Evolutionary conservation across 2,888 invertebrate genomes (phyloP).

Genomic region (Galerucella calmariensis): DNA sequence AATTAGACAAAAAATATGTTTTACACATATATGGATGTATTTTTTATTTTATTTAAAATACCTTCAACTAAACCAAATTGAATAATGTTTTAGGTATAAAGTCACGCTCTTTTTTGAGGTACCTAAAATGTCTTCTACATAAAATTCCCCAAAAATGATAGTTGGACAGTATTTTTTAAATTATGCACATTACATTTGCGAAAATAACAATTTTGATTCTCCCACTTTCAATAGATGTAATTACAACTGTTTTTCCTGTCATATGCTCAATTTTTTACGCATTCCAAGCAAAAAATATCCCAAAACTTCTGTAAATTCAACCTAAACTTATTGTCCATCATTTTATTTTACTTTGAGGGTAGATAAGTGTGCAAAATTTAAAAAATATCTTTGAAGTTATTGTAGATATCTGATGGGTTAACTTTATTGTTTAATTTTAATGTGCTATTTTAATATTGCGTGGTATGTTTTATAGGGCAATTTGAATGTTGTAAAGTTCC

Average conservation of each 20-base stretch:
- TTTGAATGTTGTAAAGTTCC: constrained; percentile 40
- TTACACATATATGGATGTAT: no score
- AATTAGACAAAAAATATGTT: not conserved
- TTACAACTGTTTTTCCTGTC: no score
- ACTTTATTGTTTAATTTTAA: constrained; percentile 31
- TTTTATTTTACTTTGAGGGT: not conserved
- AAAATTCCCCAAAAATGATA: not conserved
- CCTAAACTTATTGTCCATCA: not conserved
- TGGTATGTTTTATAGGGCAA: constrained; percentile 31
- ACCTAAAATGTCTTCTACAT: not conserved
- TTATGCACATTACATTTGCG: not conserved
- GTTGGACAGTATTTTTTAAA: not conserved
- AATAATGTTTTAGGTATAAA: not conserved
- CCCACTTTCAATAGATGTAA: no score
- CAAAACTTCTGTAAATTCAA: no score
- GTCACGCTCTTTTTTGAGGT: not conserved
- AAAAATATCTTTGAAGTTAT: not conserved
- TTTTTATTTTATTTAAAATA: not conserved
- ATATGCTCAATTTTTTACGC: not conserved
- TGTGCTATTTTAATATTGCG: constrained; percentile 32
- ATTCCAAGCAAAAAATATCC: no score
- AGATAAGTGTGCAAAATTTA: not conserved
- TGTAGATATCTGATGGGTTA: no score
- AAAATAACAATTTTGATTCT: no score
- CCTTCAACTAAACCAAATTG: not conserved